Evolutionary conservation across 2,888 invertebrate species (phyloP), one percentile per base, ranked within the genome.

Genomic region (Drosophila histrio): DNA sequence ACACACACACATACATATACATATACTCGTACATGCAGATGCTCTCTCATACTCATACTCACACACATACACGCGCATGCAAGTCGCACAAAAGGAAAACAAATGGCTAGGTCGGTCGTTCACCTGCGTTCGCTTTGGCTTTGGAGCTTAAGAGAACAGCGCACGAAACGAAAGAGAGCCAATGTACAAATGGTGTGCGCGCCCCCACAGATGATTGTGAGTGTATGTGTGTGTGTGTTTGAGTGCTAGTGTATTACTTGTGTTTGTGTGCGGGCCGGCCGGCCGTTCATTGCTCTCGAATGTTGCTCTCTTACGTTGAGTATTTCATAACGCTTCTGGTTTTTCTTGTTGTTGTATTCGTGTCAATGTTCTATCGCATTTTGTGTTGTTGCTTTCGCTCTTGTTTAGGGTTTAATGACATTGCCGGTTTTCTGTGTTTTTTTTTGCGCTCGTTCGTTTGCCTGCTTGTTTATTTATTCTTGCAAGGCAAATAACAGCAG

Each of bases 91-190:
- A 81, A 81, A 81, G 81, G 79, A 80, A 87, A 88, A 89, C 88
- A 87, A 91, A 91, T 90, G 90, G 91, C 91, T 91, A 91, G 91
- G 91, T 91, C 91, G 91, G 91, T 91, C 91, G 91, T 91, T 91
- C 91, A 91, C 91, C 91, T 87, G 85, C 80, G 74, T 67, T 61
- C 53, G 75, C 81, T 67, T 77, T 69, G 62, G 63, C 66, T 58
- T 65, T 46, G 62, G 62, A 49, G 69, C 47, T 49, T 50, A 66
- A 79, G 63, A 53, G 72, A 73, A 44, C 46, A 22, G 15, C 53
- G 44, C 24, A 39, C 21, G 22, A 46, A 66, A 53, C 22, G 57
- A 44, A 80, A 81, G 65, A 70, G 72, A 70, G 52, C n/a, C 36
- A 13, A 50, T 28, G n/a, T 38, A 54, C 21, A 61, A 41, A 54